Evolutionary conservation across 1,140 invertebrate species (phyloP), one percentile per base, ranked within the genome.

Genomic region (Drosophila insularis): DNA sequence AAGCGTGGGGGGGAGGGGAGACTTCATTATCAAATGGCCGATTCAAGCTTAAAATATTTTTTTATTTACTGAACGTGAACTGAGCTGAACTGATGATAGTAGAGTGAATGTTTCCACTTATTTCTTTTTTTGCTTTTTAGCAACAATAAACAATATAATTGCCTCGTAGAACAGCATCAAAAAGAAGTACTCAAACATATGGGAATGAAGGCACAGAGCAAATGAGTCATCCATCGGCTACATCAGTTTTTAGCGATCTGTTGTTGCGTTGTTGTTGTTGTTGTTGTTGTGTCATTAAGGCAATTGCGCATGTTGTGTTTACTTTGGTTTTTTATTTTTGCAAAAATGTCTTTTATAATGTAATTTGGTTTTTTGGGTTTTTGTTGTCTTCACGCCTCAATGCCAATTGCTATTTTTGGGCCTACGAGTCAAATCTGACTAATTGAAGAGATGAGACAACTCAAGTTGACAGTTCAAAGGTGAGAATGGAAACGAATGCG

Each of bases 281-380:
- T 14, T 14, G n/a, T 14, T 37, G 43, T 46, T 50, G 43, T 50
- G 43, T 50, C 43, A 50, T 50, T 50, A 21, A 50, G 43, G 17
- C 43, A 50, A 50, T 50, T 50, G 43, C 43, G 43, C 43, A 50
- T 50, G 43, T 50, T 46, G 40, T 27, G 43, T 63, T 14, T 68
- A 43, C 43, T 55, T 46, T 55, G 37, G 46, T 63, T 27, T 50
- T 55, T 53, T 43, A 74, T 65, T 43, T 73, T 68, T 40, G 63
- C 66, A 68, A 81, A 27, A 78, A 81, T 86, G 81, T 78, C 67
- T 84, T 68, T 85, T 79, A 78, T 85, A 82, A 70, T 82, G 81
- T 84, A 84, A 84, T 84, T 84, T 77, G 53, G 63, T 69, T 60
- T 54, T 50, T 50, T 50, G 6, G 14, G 27, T 62, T 23, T 63